phyloP scores from a whole-genome alignment of 37 sponge, comb jelly and placozoan species.

The Geodia barretti region DNA sequence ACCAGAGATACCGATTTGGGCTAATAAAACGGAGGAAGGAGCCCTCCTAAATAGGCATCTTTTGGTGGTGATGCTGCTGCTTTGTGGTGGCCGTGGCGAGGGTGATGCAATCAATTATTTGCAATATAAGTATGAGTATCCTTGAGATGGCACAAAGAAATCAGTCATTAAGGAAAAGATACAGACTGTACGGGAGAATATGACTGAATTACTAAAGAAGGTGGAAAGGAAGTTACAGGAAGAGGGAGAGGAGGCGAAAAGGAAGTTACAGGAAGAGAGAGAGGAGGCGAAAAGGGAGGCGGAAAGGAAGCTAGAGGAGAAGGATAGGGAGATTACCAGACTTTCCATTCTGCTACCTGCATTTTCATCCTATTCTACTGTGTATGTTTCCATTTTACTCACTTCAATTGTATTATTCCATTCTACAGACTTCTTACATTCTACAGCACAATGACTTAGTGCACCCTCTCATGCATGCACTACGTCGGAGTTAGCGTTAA shows the following conservation, averaged over 20 bases:
- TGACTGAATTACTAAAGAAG: not conserved
- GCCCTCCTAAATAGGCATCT: no score
- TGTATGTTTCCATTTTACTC: no score
- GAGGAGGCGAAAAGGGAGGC: not conserved
- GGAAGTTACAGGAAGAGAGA: not conserved
- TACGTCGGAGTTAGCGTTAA: no score
- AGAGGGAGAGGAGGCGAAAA: not conserved
- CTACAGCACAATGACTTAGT: no score
- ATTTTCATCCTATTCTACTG: no score
- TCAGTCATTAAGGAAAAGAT: not conserved
- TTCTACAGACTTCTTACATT: no score
- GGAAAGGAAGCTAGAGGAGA: not conserved
- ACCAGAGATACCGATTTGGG: not conserved
- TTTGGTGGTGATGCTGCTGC: not conserved
- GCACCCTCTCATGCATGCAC: no score
- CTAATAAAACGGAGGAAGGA: no score
- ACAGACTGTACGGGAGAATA: not conserved
- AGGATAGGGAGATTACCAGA: not conserved
- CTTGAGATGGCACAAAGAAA: not conserved
- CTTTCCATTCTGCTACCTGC: no score
- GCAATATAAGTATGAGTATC: no score
- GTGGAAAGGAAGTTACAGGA: not conserved
- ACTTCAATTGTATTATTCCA: no score
- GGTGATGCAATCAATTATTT: no score
- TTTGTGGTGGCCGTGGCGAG: not conserved